phyloP scores from a whole-genome alignment of 2,113 vertebrate genomes.

The Edolisoma coerulescens region DNA sequence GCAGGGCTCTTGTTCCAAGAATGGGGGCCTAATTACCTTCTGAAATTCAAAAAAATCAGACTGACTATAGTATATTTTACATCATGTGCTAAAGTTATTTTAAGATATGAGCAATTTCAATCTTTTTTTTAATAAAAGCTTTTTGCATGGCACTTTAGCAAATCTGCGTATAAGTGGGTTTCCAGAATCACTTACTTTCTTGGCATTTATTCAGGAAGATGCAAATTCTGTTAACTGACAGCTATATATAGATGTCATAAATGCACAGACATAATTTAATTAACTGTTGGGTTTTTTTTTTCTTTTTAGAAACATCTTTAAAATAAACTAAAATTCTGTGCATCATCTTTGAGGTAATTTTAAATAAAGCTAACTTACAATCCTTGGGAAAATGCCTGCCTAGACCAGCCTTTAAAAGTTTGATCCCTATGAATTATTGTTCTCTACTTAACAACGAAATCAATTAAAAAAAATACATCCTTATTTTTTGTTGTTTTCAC shows the following conservation, averaged over 20 bases:
- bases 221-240: conserved; percentile 62
- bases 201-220: conserved; percentile 71
- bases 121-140: conserved; percentile 74
- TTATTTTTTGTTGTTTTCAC: conserved; percentile 26
- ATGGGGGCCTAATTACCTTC: conserved; percentile 65
- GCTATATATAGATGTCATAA: conserved; percentile 69
- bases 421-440: neutral
- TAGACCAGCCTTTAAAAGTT: neutral
- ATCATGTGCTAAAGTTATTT: conserved; percentile 70
- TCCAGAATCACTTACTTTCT: conserved; percentile 66
- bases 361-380: neutral
- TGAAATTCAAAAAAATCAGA: conserved; percentile 70
- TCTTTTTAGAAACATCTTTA: conserved; percentile 11
- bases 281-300: neutral
- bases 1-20: conserved; percentile 43
- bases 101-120: conserved; percentile 75
- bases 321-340: conserved; percentile 42
- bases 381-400: neutral
- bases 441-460: neutral
- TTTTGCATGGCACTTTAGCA: conserved; percentile 68
- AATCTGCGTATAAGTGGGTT: conserved; percentile 71
- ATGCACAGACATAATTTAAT: conserved; percentile 61
- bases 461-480: neutral
- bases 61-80: conserved; percentile 70
- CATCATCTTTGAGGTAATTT: neutral